Evolutionary conservation across 2,888 invertebrate species (phyloP).

Genomic region (Miltochrista miniata): DNA sequence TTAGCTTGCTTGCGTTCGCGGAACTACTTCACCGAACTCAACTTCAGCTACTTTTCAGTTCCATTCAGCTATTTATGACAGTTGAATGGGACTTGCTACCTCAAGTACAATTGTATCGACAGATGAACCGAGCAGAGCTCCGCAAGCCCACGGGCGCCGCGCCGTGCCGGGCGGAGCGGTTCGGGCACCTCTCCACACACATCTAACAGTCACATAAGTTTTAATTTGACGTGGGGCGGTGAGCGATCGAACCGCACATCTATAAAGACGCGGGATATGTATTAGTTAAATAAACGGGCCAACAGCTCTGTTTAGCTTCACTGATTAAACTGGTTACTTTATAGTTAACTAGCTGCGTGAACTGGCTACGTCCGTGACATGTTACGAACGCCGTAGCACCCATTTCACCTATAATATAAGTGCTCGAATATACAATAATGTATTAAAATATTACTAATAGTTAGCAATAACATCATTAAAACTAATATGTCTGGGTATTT

Average conservation of each 20-base stretch:
- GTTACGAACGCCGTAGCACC: too few species aligned
- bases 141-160: too few species aligned
- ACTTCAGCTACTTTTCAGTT: too few species aligned
- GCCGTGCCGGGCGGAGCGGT: not conserved
- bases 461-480: not conserved
- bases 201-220: not conserved
- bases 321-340: not conserved
- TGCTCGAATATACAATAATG: too few species aligned
- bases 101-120: not conserved
- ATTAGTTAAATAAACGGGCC: conserved; percentile 1
- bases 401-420: too few species aligned
- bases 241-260: not conserved
- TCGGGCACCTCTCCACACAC: not conserved
- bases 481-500: not conserved
- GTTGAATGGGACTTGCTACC: too few species aligned
- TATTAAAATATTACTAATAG: too few species aligned
- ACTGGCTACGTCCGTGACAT: too few species aligned
- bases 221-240: not conserved
- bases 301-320: conserved; percentile 2
- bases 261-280: conserved; percentile 8
- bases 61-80: too few species aligned
- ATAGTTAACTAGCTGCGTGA: too few species aligned
- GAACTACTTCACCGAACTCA: too few species aligned
- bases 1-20: too few species aligned
- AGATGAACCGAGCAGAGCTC: not conserved